Conservation (phyloP, 2,797 vertebrate genomes). For the Propithecus deckenii region DNA sequence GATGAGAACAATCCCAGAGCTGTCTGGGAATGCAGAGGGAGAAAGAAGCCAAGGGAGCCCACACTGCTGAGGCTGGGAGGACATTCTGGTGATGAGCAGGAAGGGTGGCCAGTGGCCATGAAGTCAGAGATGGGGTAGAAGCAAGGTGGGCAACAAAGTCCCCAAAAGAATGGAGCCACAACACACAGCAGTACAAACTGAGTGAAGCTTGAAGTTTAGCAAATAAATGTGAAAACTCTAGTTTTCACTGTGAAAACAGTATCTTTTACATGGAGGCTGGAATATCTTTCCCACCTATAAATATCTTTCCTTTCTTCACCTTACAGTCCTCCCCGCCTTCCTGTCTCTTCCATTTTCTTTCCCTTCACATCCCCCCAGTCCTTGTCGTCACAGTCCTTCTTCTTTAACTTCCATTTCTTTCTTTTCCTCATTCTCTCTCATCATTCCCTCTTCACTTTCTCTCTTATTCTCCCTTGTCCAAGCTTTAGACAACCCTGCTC, state of each 20-base stretch:
- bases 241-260: neutral
- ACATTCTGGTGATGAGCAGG: neutral
- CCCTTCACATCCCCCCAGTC: neutral
- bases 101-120: neutral
- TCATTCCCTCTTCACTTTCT: neutral
- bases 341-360: neutral
- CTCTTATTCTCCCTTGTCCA: neutral
- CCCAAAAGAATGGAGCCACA: neutral
- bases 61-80: neutral
- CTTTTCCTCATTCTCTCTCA: neutral
- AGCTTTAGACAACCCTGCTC: neutral
- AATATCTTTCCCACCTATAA: neutral
- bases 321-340: neutral
- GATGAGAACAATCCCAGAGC: neutral
- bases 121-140: neutral
- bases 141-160: neutral
- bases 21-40: neutral
- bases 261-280: neutral
- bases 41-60: neutral
- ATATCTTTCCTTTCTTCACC: neutral
- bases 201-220: neutral
- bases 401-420: neutral
- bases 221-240: neutral
- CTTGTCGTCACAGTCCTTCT: neutral
- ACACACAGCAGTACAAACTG: neutral